phyloP scores from a whole-genome alignment of 2,888 invertebrate species.

The Drosophila greeni region DNA sequence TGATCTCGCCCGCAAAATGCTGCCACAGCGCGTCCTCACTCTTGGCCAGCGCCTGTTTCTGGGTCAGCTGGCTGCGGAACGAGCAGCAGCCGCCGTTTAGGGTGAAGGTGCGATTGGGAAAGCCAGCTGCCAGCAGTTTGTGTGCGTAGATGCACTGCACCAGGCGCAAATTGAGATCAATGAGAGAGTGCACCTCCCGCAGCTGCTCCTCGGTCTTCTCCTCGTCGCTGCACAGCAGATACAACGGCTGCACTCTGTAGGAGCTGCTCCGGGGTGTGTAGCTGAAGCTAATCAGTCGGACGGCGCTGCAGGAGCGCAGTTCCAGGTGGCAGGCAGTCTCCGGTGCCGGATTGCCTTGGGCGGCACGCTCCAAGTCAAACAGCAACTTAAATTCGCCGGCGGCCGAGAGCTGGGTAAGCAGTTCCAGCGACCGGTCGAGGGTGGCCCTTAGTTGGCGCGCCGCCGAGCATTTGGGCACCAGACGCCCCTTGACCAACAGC shows the following conservation, averaged over 20 bases:
- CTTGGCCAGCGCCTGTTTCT: conserved; percentile 85
- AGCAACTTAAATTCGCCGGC: conserved; percentile 75
- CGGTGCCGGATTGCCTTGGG: neutral
- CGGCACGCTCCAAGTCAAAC: conserved; percentile 54
- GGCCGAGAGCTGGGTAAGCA: conserved; percentile 50
- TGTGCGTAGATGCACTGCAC: conserved; percentile 93
- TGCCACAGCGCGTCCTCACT: conserved; percentile 89
- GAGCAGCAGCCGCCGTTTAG: conserved; percentile 86
- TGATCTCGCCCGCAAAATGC: conserved; percentile 90
- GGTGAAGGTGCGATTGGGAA: conserved; percentile 86
- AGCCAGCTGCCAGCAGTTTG: conserved; percentile 88
- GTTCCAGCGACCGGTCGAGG: conserved; percentile 39
- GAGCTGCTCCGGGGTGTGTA: conserved; percentile 49
- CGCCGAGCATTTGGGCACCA: conserved; percentile 61
- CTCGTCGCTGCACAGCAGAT: conserved; percentile 88
- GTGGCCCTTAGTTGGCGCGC: conserved; percentile 56
- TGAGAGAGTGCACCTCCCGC: conserved; percentile 81
- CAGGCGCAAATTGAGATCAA: conserved; percentile 87
- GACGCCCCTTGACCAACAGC: conserved; percentile 74
- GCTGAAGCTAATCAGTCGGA: conserved; percentile 46
- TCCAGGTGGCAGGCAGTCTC: conserved; percentile 38
- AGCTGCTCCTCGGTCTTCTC: conserved; percentile 68
- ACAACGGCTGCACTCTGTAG: conserved; percentile 82
- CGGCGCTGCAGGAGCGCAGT: conserved; percentile 58
- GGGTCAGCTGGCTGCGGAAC: conserved; percentile 86